Evolutionary conservation across 2,113 vertebrate genomes (phyloP), one percentile per base, ranked within the genome.

Genomic region (Pteruthius melanotis): DNA sequence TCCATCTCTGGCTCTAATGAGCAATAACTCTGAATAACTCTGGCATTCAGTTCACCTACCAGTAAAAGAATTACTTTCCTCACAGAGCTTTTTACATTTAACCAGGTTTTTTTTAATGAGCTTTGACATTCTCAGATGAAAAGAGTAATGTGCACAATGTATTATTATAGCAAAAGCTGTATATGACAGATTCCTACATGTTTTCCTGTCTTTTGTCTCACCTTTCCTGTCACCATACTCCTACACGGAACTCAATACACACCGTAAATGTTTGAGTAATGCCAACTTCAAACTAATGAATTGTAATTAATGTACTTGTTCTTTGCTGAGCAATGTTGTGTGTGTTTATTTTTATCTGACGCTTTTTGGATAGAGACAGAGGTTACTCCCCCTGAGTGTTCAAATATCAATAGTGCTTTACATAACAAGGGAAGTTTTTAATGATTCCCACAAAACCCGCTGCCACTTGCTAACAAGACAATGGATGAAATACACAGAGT

Each of bases 181-280:
- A 15, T 61, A 33, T 91, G 81, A 92, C 89, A 87, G 68, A 80
- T 87, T 75, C 64, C 64, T 74, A 44, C 39, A 10, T 83, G 50
- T 69, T 85, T 92, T 79, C 57, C 74, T 66, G 64, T 45, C 72
- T 92, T 93, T 87, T 95, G 80, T 84, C 87, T 92, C 80, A 88
- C 90, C 86, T 94, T 90, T 84, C 64, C 77, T 94, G 93, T 90
- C 96, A 77, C 82, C 74, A 16, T 49, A 85, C 93, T 95, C 95
- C 93, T 88, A 90, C 93, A 61, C 8, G 1, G 64, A 83, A 69
- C 82, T 94, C 59, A 22, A 90, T 54, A 69, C 37, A 83, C 45
- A 13, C 84, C 7, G 13, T 63, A 60, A 68, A 75, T 60, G 76
- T 70, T 77, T 86, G 76, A 96, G 40, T 65, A 83, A 83, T 11